Conservation (phyloP, 1,140 invertebrate species). For the Apis dorsata region DNA sequence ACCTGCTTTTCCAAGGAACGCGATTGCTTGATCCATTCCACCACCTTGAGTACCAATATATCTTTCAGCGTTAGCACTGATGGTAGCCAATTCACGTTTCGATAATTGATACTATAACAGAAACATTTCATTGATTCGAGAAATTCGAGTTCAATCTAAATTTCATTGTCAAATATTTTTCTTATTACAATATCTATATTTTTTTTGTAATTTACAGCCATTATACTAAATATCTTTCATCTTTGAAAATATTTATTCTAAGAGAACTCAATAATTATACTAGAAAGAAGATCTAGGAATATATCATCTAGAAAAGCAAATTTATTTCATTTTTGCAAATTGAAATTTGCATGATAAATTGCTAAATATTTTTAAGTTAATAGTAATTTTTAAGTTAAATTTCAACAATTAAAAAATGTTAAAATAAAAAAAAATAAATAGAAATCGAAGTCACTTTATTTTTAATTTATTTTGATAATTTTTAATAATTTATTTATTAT, state of each 20-base stretch:
- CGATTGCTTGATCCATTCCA: conserved; percentile 99
- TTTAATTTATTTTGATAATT: not conserved
- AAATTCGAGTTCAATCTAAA: not conserved
- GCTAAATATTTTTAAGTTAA: conserved; percentile 16
- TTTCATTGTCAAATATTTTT: not conserved
- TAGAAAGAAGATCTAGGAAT: not conserved
- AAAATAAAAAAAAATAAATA: not conserved
- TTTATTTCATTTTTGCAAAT: not conserved
- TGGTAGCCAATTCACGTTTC: conserved; percentile 89
- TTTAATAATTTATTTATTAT: too few relatives aligned
- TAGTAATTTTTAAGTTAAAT: too few relatives aligned
- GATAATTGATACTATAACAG: conserved; percentile 76
- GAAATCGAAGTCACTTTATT: not conserved
- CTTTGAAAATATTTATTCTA: not conserved
- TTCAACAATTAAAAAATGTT: not conserved
- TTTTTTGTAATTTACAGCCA: not conserved
- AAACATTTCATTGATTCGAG: not conserved
- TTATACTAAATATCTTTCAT: not conserved
- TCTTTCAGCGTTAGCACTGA: conserved; percentile 93
- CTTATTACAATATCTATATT: too few relatives aligned
- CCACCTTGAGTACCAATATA: conserved; percentile 98
- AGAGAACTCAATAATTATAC: not conserved
- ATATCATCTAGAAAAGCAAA: not conserved
- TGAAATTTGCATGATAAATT: conserved; percentile 1
- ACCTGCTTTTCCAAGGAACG: conserved; percentile 94